Base-by-base conservation (phyloP, 1,140 invertebrate genomes). In the Coptotermes formosanus region DNA sequence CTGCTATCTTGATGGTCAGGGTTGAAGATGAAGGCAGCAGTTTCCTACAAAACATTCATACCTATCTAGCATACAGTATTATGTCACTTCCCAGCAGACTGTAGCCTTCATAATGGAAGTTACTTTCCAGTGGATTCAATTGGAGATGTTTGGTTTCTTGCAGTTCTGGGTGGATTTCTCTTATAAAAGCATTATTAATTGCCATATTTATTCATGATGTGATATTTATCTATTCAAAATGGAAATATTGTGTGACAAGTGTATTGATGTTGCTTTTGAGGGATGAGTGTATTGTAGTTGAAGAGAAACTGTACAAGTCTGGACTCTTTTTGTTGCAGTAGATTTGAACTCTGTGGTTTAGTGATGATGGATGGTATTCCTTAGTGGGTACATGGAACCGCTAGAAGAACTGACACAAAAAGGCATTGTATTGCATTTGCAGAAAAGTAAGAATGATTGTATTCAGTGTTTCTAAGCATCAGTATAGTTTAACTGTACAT, bases 401-500 rank as follows among this genome's bases (percentile, higher is more conserved):
- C 25, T 25, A 45, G 25, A 83, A 43, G 44, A 48, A 16, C 48
- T 45, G 83, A 84, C 23, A 55, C 43, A 30, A 3, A 84, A 30
- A 19, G 43, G 48, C 12, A 52, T 30, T 48, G 43, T n/a, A 19
- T 30, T 52, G n/a, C 45, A 44, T 48, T 44, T 48, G n/a, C 83
- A n/a, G 19, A 25, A 44, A 48, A 84, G 30, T 48, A 55, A 25
- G 83, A 84, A 84, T 25, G 59, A 48, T 84, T 84, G 83, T 84
- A 84, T 30, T 84, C 48, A 84, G 48, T 84, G 83, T 84, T 84
- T 84, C n/a, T 84, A 84, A 84, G 25, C 83, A 52, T 52, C n/a
- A 84, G 30, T 75, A 75, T 75, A 55, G 44, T 48, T 84, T 48
- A 48, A 84, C 25, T 84, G 83, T 84, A 84, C 83, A 84, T 84